A percentile compares a stretch with the other conserved stretches of the same genome.
These are phyloP conservation scores for Anhinga anhinga DNA, from an alignment of 2,113 vertebrate genomes.

Conservation along the genomic window DNA sequence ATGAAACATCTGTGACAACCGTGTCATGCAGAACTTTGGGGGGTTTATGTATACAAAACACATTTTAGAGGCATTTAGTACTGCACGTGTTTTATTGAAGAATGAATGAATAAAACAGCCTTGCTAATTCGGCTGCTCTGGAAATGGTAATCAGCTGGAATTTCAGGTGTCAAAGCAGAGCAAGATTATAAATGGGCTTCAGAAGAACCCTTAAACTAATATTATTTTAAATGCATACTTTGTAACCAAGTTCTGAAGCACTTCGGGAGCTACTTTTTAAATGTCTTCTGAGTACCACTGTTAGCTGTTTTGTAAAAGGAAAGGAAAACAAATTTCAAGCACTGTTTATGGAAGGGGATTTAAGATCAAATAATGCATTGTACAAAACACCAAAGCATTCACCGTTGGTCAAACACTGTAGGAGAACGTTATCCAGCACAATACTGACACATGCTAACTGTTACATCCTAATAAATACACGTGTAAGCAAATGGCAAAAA, in stretches of 20 bases:
- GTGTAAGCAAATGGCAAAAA: neutral
- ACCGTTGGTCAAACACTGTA: neutral
- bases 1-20: neutral
- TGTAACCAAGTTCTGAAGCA: neutral
- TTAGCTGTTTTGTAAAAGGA: neutral
- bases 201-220: neutral
- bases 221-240: neutral
- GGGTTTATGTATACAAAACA: neutral
- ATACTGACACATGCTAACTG: neutral
- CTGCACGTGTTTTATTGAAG: constrained; percentile 26
- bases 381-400: constrained; percentile 41
- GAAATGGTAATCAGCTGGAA: neutral
- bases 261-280: neutral
- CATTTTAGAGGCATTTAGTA: constrained; percentile 16
- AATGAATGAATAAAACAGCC: constrained; percentile 12
- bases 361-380: constrained; percentile 9
- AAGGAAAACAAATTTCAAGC: neutral
- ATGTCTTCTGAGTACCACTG: neutral
- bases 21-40: neutral
- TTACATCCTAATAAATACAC: constrained; percentile 31
- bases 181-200: neutral
- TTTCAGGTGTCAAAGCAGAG: constrained; percentile 3
- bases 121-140: neutral
- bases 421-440: neutral
- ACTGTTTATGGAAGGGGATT: constrained; percentile 2